Evolutionary conservation across 2,113 vertebrate species (phyloP).

Genomic region (Semicossyphus pulcher): DNA sequence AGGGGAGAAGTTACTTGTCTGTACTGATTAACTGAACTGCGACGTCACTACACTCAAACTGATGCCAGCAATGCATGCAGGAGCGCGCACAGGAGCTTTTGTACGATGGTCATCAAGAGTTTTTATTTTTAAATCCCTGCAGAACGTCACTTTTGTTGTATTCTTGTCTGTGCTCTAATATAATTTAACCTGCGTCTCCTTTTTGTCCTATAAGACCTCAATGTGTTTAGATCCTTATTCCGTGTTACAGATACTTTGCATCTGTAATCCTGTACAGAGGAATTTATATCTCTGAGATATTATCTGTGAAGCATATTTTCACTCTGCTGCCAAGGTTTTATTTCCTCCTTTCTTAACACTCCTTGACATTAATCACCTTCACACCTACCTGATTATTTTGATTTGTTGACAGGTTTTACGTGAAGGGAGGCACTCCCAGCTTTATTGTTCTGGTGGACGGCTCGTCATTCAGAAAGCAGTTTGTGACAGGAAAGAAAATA

Average conservation of each 20-base stretch:
- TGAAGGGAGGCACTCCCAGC: slow-evolving; percentile 89
- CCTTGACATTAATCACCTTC: neutral
- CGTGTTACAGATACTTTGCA: too few species aligned
- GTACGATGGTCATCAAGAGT: neutral
- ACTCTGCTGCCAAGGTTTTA: too few species aligned
- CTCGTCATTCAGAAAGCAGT: slow-evolving; percentile 86
- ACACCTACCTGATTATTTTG: neutral
- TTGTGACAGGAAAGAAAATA: slow-evolving; percentile 86
- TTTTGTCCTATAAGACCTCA: neutral
- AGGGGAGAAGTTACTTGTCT: too few species aligned
- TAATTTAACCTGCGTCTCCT: neutral
- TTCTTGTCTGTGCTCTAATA: neutral
- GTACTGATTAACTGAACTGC: too few species aligned
- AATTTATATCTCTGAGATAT: neutral
- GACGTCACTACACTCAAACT: too few species aligned
- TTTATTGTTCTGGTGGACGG: slow-evolving; percentile 87
- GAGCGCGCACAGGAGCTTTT: too few species aligned
- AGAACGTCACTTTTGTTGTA: too few species aligned
- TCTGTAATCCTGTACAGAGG: neutral
- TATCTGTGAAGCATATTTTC: neutral
- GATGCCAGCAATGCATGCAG: too few species aligned
- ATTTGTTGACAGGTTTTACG: slow-evolving; percentile 85
- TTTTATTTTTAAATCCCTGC: neutral
- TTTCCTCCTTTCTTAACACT: neutral
- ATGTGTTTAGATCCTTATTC: too few species aligned